Percentiles rank a stretch among this genome's conserved stretches.
Evolutionary conservation across 2,888 invertebrate genomes (phyloP).

Genomic region (Chrysolina americana): DNA sequence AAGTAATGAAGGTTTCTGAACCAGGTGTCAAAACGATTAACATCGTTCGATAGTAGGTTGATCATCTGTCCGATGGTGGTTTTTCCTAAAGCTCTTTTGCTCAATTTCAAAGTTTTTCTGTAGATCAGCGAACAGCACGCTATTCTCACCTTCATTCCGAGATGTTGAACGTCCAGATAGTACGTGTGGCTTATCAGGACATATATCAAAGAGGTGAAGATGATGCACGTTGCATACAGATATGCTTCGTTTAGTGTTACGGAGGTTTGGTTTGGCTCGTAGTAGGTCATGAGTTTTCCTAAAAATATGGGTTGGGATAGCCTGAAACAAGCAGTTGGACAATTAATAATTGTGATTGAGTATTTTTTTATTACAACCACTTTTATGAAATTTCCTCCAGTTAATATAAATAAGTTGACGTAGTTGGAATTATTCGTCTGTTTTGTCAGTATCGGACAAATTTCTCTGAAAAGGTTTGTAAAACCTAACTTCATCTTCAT

Average conservation of each 20-base stretch:
- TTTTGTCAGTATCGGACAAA: too few species aligned
- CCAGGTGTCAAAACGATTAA: constrained; percentile 87
- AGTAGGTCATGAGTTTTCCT: constrained; percentile 59
- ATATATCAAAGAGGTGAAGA: constrained; percentile 72
- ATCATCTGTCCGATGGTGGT: constrained; percentile 79
- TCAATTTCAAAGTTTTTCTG: constrained; percentile 79
- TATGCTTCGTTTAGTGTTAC: constrained; percentile 54
- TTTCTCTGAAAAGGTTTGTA: too few species aligned
- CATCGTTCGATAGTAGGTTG: constrained; percentile 84
- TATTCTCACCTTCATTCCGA: constrained; percentile 88
- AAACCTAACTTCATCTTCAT: too few species aligned
- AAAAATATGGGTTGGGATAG: constrained; percentile 59
- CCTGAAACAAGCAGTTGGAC: constrained; percentile 48
- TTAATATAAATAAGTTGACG: too few species aligned
- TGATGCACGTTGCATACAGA: constrained; percentile 55
- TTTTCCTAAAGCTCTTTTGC: constrained; percentile 86
- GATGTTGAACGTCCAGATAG: constrained; percentile 86
- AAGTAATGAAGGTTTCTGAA: constrained; percentile 85
- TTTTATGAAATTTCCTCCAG: too few species aligned
- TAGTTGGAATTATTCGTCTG: too few species aligned
- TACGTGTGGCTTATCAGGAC: constrained; percentile 81
- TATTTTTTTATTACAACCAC: too few species aligned
- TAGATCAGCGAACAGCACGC: constrained; percentile 75
- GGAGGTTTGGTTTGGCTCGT: constrained; percentile 52
- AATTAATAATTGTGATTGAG: too few species aligned